phyloP scores from a whole-genome alignment of 2,888 invertebrate species.

The Torymus aiolomorphi region DNA sequence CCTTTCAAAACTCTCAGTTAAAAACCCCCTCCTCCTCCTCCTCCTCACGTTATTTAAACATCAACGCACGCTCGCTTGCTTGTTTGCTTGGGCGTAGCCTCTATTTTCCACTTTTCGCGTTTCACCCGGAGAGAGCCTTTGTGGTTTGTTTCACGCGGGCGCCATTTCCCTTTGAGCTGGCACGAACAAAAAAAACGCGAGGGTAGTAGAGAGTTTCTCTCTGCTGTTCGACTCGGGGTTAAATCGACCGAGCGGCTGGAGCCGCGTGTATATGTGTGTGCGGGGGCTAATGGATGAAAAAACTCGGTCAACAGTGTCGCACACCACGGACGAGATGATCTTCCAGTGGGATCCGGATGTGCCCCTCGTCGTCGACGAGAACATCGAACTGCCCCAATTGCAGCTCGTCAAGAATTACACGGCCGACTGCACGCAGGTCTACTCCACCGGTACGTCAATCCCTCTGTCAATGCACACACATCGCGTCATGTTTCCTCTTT shows the following conservation, averaged over 20 bases:
- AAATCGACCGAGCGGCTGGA: slow-evolving; percentile 51
- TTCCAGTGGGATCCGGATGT: slow-evolving; percentile 96
- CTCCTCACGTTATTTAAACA: too few relatives aligned
- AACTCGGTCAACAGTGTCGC: slow-evolving; percentile 84
- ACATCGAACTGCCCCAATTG: slow-evolving; percentile 93
- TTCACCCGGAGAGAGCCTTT: slow-evolving; percentile 6
- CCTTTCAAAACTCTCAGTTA: too few relatives aligned
- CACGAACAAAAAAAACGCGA: too few relatives aligned
- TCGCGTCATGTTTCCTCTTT: too few relatives aligned
- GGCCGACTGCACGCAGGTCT: slow-evolving; percentile 93
- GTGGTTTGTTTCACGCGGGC: neutral
- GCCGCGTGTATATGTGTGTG: too few relatives aligned
- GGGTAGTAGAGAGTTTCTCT: neutral
- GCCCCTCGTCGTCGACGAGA: slow-evolving; percentile 91
- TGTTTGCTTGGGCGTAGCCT: neutral
- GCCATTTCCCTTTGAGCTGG: neutral
- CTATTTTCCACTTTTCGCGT: too few relatives aligned
- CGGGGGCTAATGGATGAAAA: slow-evolving; percentile 1
- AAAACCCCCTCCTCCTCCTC: too few relatives aligned
- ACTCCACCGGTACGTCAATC: slow-evolving; percentile 84
- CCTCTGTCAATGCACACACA: too few relatives aligned
- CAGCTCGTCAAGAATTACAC: slow-evolving; percentile 91
- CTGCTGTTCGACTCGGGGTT: slow-evolving; percentile 9
- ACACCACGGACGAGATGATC: slow-evolving; percentile 94
- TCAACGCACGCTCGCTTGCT: neutral